These are phyloP conservation scores for Scolopax mira DNA, from an alignment of 2,113 vertebrate species.

Conservation along the genomic window DNA sequence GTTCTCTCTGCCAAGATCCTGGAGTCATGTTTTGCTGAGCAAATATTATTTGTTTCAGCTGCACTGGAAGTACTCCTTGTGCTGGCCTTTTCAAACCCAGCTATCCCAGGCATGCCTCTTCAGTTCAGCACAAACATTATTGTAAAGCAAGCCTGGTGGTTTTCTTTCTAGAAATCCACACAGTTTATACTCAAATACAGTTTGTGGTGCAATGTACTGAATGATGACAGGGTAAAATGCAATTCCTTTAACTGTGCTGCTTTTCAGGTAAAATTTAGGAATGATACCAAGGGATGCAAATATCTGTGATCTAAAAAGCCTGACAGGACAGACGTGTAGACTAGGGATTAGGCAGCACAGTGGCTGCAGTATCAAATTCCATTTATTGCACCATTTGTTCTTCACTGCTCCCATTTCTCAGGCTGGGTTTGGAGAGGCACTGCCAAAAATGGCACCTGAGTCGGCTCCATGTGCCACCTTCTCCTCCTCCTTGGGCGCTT, in stretches of 20 bases:
- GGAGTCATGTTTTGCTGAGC: neutral
- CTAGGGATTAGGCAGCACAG: neutral
- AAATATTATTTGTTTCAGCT: constrained; percentile 36
- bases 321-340: neutral
- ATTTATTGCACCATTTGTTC: neutral
- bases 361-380: constrained; percentile 5
- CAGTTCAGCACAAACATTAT: neutral
- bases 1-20: constrained; percentile 27
- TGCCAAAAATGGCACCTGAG: neutral
- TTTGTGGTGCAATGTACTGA: neutral
- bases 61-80: neutral
- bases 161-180: neutral
- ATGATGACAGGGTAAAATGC: neutral
- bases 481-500: neutral
- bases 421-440: neutral
- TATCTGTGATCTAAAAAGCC: neutral
- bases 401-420: neutral
- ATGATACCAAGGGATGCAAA: neutral
- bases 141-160: neutral
- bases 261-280: neutral
- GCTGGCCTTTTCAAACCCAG: neutral
- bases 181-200: neutral
- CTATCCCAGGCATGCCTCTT: neutral
- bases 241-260: neutral
- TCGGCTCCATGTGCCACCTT: neutral